Evolutionary conservation across 2,113 vertebrate genomes (phyloP).

Genomic region (Paracanthobrama guichenoti): DNA sequence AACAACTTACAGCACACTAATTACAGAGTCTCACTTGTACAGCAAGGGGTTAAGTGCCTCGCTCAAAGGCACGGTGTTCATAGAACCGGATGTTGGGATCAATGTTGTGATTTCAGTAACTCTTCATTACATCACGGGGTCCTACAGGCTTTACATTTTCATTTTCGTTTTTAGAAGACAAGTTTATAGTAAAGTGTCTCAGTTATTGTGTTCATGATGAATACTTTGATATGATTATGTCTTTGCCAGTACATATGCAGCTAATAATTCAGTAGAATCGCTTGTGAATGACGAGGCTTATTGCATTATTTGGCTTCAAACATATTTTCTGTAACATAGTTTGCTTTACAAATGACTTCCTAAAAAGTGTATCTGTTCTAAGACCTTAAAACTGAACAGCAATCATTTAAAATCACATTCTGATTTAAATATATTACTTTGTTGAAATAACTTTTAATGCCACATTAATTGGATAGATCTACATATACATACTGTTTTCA

Average conservation of each 20-base stretch:
- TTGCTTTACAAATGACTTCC: not conserved
- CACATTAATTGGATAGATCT: too few species aligned
- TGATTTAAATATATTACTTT: not conserved
- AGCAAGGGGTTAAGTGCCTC: constrained; percentile 18
- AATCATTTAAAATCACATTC: not conserved
- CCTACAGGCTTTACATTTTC: not conserved
- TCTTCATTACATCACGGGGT: not conserved
- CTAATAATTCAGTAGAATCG: not conserved
- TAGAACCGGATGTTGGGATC: not conserved
- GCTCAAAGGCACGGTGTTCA: constrained; percentile 8
- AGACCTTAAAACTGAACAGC: not conserved
- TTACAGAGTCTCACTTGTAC: constrained; percentile 12
- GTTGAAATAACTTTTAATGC: not conserved
- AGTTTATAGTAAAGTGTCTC: not conserved
- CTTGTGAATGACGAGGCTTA: not conserved
- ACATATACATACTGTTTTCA: too few species aligned
- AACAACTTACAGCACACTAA: constrained; percentile 18
- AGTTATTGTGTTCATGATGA: not conserved
- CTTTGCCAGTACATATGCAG: not conserved
- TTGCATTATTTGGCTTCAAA: not conserved
- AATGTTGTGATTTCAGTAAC: not conserved
- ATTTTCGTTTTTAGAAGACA: not conserved
- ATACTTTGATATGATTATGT: not conserved
- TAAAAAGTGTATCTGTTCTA: not conserved
- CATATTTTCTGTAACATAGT: not conserved